phyloP scores from a whole-genome alignment of 2,113 vertebrate genomes.

The Odocoileus hemionus region DNA sequence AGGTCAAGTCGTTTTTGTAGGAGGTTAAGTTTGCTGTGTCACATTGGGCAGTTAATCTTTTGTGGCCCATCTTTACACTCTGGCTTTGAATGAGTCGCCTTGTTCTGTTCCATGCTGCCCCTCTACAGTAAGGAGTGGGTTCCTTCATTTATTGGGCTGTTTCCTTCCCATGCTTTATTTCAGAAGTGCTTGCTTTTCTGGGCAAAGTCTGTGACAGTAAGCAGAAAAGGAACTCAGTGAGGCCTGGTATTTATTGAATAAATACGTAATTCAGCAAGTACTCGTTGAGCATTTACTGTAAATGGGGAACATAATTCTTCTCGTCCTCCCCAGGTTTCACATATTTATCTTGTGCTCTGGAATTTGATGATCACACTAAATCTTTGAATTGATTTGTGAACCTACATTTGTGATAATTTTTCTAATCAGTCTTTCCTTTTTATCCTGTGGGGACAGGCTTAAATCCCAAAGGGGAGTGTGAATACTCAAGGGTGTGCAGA shows the following conservation, averaged over 20 bases:
- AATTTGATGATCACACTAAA: conserved; percentile 11
- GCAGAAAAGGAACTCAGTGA: background rate
- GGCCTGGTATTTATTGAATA: background rate
- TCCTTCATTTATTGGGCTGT: conserved; percentile 17
- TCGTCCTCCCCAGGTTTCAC: background rate
- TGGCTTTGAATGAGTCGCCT: conserved; percentile 17
- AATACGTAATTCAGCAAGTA: background rate
- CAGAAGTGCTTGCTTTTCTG: background rate
- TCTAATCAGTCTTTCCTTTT: background rate
- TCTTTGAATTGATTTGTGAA: background rate
- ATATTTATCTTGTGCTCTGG: conserved; percentile 29
- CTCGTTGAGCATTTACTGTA: background rate
- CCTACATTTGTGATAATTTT: conserved; percentile 15
- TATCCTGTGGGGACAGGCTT: background rate
- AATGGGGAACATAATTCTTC: background rate
- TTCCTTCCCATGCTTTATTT: conserved; percentile 18
- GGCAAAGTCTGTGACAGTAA: background rate
- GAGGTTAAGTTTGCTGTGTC: conserved; percentile 6
- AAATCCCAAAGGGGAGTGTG: background rate
- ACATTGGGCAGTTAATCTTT: background rate
- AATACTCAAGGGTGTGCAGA: background rate
- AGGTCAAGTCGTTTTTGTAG: conserved; percentile 45
- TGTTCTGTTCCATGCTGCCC: background rate
- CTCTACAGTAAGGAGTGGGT: background rate
- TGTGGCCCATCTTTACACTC: background rate